These are phyloP conservation scores for Anorthoa munda DNA, from an alignment of 2,888 invertebrate species.

Conservation along the genomic window DNA sequence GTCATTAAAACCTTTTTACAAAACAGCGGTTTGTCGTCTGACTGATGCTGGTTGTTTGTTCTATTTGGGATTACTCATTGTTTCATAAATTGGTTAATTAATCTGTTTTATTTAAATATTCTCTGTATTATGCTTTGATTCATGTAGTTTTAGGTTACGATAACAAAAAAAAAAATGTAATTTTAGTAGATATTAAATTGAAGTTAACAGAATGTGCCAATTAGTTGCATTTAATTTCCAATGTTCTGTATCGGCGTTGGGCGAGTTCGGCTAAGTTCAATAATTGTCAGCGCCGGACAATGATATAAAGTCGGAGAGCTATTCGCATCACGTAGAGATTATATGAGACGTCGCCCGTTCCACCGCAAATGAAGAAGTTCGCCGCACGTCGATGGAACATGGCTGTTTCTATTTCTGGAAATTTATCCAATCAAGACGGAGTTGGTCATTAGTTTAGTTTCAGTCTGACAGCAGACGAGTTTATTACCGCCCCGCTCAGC, in stretches of 20 bases:
- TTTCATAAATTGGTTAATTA: conserved; percentile 19
- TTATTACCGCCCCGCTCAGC: conserved; percentile 49
- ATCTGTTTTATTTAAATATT: conserved; percentile 14
- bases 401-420: conserved; percentile 73
- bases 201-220: conserved; percentile 9
- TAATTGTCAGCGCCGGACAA: conserved; percentile 56
- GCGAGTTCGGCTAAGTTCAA: conserved; percentile 53
- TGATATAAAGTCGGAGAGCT: conserved; percentile 50
- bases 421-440: conserved; percentile 72
- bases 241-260: conserved; percentile 22
- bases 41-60: conserved; percentile 36
- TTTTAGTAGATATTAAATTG: neutral
- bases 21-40: conserved; percentile 42
- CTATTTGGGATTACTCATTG: conserved; percentile 15
- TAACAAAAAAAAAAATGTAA: neutral
- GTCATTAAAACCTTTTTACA: conserved; percentile 58
- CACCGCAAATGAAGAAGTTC: conserved; percentile 80
- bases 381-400: conserved; percentile 63
- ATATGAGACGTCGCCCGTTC: conserved; percentile 82
- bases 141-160: neutral
- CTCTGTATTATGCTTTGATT: neutral
- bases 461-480: conserved; percentile 57
- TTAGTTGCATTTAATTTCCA: conserved; percentile 36
- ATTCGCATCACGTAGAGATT: conserved; percentile 83
- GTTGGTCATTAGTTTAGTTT: conserved; percentile 72